These are phyloP conservation scores for Goniozus legneri DNA, from an alignment of 1,140 invertebrate genomes.

Conservation along the genomic window DNA sequence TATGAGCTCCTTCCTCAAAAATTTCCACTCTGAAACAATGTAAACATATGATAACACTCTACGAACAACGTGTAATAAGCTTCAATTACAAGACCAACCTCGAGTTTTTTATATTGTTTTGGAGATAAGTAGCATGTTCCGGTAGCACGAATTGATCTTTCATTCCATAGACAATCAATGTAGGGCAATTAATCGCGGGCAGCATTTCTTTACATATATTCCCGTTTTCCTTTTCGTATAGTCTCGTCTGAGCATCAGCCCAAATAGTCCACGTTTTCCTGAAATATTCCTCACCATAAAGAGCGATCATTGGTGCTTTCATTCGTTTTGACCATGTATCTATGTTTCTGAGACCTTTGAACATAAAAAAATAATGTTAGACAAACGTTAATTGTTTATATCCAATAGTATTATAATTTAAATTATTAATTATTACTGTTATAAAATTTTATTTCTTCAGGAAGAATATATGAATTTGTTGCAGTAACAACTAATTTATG, in stretches of 20 bases:
- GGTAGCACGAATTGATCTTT: constrained; percentile 75
- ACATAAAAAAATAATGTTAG: background rate
- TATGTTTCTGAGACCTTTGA: constrained; percentile 61
- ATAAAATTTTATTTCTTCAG: constrained; percentile 65
- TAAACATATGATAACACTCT: constrained; percentile 11
- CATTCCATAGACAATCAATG: constrained; percentile 76
- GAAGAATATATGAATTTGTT: constrained; percentile 69
- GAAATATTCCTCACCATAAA: constrained; percentile 76
- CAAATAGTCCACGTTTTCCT: constrained; percentile 67
- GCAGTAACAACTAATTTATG: constrained; percentile 77
- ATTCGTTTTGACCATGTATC: constrained; percentile 77
- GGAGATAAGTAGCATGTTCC: constrained; percentile 71
- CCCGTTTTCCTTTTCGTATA: constrained; percentile 61
- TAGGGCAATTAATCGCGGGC: constrained; percentile 66
- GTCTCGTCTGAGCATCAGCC: constrained; percentile 63
- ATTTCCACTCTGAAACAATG: constrained; percentile 58
- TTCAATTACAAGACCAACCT: constrained; percentile 38
- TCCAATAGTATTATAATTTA: background rate
- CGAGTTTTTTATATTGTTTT: constrained; percentile 63
- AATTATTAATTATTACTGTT: constrained; percentile 46
- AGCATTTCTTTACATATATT: constrained; percentile 70
- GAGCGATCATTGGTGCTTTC: constrained; percentile 66
- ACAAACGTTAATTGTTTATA: background rate
- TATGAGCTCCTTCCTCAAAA: constrained; percentile 84
- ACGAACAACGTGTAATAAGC: constrained; percentile 4